phyloP scores from a whole-genome alignment of 2,797 vertebrate genomes.

The Acanthurus tractus region DNA sequence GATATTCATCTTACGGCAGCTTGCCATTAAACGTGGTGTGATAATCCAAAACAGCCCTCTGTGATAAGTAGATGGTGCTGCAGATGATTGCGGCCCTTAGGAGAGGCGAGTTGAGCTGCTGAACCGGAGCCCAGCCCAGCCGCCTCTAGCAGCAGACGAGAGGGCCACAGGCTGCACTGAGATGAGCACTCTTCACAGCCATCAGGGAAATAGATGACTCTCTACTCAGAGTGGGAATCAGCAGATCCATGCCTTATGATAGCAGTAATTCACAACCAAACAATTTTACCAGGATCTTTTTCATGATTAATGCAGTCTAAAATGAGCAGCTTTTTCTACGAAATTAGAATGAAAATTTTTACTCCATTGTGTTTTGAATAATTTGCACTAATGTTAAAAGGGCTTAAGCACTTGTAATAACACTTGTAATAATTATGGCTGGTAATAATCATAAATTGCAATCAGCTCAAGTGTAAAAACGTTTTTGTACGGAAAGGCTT shows the following conservation, averaged over 20 bases:
- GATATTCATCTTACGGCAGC: conserved; percentile 64
- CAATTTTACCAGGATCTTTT: conserved; percentile 19
- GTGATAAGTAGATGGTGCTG: conserved; percentile 74
- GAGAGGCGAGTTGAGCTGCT: conserved; percentile 63
- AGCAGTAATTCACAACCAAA: conserved; percentile 39
- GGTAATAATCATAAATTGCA: background rate
- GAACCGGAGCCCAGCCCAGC: conserved; percentile 46
- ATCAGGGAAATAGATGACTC: conserved; percentile 60
- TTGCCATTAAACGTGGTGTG: conserved; percentile 65
- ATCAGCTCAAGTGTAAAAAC: background rate
- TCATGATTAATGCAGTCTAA: conserved; percentile 20
- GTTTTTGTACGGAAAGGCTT: background rate
- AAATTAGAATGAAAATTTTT: background rate
- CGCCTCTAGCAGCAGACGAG: conserved; percentile 41
- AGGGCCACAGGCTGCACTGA: conserved; percentile 41
- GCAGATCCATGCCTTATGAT: conserved; percentile 42
- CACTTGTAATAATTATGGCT: background rate
- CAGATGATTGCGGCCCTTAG: conserved; percentile 72
- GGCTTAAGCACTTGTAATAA: too few species aligned
- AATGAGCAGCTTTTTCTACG: conserved; percentile 5
- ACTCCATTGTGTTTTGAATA: conserved; percentile 13
- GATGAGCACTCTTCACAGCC: conserved; percentile 61
- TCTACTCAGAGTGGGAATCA: conserved; percentile 54
- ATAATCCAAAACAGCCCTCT: conserved; percentile 76
- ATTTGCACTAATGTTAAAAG: background rate